Conservation (phyloP, 2,113 vertebrate species). For the Chloropsis hardwickii region DNA sequence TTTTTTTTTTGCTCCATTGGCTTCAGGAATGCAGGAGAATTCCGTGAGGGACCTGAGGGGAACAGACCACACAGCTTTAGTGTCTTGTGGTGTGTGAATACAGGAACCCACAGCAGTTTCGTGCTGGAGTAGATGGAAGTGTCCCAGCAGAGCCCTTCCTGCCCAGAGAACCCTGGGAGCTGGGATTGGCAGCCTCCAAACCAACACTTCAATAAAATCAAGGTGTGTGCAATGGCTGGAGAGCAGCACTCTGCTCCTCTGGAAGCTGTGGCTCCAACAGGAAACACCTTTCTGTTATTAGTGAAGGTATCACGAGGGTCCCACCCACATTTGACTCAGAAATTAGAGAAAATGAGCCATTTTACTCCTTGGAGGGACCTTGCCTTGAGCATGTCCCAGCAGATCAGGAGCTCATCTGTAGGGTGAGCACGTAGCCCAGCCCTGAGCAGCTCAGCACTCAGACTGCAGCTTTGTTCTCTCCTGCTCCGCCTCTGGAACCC, state of each 20-base stretch:
- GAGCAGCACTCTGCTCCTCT: not conserved
- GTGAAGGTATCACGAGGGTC: not conserved
- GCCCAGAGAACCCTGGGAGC: not conserved
- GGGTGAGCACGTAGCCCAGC: not conserved
- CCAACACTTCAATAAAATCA: not conserved
- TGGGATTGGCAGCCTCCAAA: not conserved
- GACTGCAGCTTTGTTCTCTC: conserved; percentile 31
- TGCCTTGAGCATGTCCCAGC: not conserved
- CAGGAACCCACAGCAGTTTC: not conserved
- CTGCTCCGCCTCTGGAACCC: conserved; percentile 20
- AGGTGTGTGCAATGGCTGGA: not conserved
- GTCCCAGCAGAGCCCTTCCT: not conserved
- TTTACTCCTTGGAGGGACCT: not conserved
- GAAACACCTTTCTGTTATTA: not conserved
- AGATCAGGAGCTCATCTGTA: not conserved
- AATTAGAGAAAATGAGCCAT: not conserved
- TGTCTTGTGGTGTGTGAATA: not conserved
- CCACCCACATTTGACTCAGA: not conserved
- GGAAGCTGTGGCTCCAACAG: not conserved
- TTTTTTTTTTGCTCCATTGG: not conserved
- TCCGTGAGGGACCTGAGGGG: not conserved
- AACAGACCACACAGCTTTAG: not conserved
- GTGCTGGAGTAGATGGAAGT: not conserved
- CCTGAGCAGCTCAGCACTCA: not conserved
- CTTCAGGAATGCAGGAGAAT: not conserved